Evolutionary conservation across 2,888 invertebrate species (phyloP).

Genomic region (Acronicta psi): DNA sequence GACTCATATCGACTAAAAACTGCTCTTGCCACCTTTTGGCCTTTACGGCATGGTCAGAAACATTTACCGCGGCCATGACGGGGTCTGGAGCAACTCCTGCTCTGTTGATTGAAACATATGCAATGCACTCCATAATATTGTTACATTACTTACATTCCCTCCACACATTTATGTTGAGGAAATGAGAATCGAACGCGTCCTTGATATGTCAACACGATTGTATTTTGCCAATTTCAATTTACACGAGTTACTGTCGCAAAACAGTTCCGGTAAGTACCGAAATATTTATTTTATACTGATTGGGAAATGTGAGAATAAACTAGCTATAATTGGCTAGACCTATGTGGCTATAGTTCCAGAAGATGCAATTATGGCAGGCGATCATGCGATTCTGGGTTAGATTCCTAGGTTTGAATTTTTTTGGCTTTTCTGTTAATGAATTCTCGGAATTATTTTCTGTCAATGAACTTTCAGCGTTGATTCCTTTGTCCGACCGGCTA

Average conservation of each 20-base stretch:
- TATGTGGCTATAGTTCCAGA: neutral
- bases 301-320: slow-evolving; percentile 16
- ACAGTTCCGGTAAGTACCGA: slow-evolving; percentile 41
- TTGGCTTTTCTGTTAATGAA: too few relatives aligned
- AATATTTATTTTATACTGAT: slow-evolving; percentile 8
- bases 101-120: slow-evolving; percentile 1
- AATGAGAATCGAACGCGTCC: slow-evolving; percentile 51
- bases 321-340: neutral
- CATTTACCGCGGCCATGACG: too few relatives aligned
- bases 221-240: slow-evolving; percentile 56
- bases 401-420: too few relatives aligned
- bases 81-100: too few relatives aligned
- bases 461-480: too few relatives aligned
- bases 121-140: slow-evolving; percentile 3
- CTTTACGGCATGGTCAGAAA: too few relatives aligned
- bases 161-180: slow-evolving; percentile 42
- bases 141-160: slow-evolving; percentile 4
- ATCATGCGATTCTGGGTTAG: too few relatives aligned
- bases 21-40: too few relatives aligned
- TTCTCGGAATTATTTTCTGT: too few relatives aligned
- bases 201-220: slow-evolving; percentile 55
- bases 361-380: too few relatives aligned
- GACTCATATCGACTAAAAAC: too few relatives aligned
- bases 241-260: slow-evolving; percentile 36
- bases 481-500: too few relatives aligned